Conservation (phyloP, 2,113 vertebrate species). For the Chloroceryle aenea region DNA sequence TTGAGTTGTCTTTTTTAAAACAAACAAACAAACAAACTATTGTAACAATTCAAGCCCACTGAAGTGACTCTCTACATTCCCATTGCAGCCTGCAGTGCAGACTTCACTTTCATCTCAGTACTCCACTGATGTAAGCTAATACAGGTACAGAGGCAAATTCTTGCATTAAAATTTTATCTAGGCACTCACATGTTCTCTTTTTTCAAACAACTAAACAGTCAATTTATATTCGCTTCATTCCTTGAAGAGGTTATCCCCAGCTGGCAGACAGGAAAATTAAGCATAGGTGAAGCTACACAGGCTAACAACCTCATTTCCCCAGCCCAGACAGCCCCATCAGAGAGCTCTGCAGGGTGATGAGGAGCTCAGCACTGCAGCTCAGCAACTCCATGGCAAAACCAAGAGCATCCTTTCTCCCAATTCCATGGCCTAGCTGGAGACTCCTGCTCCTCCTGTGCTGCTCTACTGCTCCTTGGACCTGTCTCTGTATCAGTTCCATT, state of each 20-base stretch:
- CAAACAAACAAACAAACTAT: not conserved
- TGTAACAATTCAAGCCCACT: not conserved
- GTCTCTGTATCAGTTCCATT: not conserved
- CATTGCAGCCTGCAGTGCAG: not conserved
- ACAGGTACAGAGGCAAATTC: not conserved
- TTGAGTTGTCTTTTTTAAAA: not conserved
- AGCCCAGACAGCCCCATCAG: not conserved
- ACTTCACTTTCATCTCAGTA: not conserved
- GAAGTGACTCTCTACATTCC: not conserved
- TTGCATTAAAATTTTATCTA: not conserved
- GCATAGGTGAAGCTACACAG: not conserved
- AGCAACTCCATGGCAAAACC: not conserved
- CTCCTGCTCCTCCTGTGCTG: not conserved
- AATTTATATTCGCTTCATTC: not conserved
- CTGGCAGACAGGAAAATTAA: not conserved
- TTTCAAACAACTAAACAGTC: not conserved
- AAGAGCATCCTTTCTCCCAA: not conserved
- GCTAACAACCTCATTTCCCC: not conserved
- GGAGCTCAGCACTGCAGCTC: not conserved
- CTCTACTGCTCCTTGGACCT: not conserved
- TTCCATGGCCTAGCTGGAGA: not conserved
- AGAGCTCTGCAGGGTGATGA: not conserved
- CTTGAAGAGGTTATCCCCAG: not conserved
- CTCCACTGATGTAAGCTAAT: not conserved
- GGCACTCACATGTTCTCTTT: not conserved